A percentile compares a stretch with the other conserved stretches of the same genome.
Evolutionary conservation across 1,140 invertebrate genomes (phyloP).

Genomic region (Lordiphosa clarofinis): DNA sequence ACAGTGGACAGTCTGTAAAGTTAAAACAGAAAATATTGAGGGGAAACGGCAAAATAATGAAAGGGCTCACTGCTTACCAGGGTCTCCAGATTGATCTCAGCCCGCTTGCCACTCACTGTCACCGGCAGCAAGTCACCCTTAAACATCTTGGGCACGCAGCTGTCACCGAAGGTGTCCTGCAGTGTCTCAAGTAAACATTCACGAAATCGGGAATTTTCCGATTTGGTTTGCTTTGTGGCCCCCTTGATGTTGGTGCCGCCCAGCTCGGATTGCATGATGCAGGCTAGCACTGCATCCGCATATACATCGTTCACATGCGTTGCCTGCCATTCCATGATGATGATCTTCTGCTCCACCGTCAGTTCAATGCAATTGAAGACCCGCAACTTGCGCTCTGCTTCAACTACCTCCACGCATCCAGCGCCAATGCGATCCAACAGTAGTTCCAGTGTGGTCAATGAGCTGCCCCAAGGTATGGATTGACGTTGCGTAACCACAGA

Average conservation of each 20-base stretch:
- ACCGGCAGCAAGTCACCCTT: constrained; percentile 94
- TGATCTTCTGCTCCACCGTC: constrained; percentile 90
- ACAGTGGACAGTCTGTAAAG: constrained; percentile 88
- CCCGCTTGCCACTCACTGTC: constrained; percentile 90
- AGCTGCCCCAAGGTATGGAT: constrained; percentile 92
- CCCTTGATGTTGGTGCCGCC: constrained; percentile 83
- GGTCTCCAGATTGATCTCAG: constrained; percentile 90
- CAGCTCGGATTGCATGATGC: constrained; percentile 88
- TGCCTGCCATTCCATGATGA: constrained; percentile 95
- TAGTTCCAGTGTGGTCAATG: constrained; percentile 88
- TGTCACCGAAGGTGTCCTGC: constrained; percentile 97
- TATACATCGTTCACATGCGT: constrained; percentile 98
- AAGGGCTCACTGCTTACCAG: constrained; percentile 82
- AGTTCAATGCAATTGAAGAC: constrained; percentile 90
- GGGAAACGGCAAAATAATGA: neutral
- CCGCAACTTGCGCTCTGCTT: constrained; percentile 86
- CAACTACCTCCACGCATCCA: constrained; percentile 88
- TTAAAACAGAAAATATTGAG: neutral
- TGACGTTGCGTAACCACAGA: constrained; percentile 95
- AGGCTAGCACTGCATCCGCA: constrained; percentile 95
- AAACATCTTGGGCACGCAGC: constrained; percentile 96
- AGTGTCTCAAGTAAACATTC: constrained; percentile 96
- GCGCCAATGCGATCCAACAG: constrained; percentile 89
- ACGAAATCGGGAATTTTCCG: constrained; percentile 93
- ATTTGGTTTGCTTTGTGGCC: constrained; percentile 83